Base-by-base conservation (phyloP, 2,113 vertebrate genomes). In the Setophaga petechia region DNA sequence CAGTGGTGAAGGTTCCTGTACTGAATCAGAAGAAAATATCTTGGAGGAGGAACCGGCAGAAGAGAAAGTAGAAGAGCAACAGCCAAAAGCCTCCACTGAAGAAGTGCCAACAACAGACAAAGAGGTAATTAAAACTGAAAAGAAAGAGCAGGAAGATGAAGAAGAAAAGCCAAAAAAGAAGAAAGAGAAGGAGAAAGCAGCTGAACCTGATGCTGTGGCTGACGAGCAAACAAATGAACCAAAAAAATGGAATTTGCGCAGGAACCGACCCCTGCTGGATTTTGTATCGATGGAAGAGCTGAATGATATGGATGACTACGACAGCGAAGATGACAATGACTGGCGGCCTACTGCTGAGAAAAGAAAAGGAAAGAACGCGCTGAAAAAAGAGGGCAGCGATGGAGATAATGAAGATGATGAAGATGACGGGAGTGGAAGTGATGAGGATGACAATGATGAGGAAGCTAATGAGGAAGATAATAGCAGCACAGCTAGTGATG, bases 261-360 rank as follows among this genome's bases (percentile, higher is more conserved):
- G 99, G 87, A 99, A 99, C 92, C 98, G 99, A 4, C 99, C 99
- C 5, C 97, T 99, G 84, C 95, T 99, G 94, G 99, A 99, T 98
- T 99, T 99, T 85, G 99, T 99, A 9, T 99, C 99, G 1, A 99
- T 99, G 98, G 99, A 99, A 96, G 99, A 99, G 31, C 98, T 99
- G 78, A 99, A 99, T 69, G 99, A 99, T 72, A 99, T 99, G 98
- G 99, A 99, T 86, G 99, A 99, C 96, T 99, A 99, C 23, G 99
- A 99, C 59, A 99, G 99, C 18, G 99, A 99, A 92, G 99, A 99
- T 52, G 99, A 99, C 94, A 99, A 99, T 35, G 99, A 99, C 94
- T 99, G 99, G 99, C 98, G 99, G 37, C 99, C 99, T 16, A 97
- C 98, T 14, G 98, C 98, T 13, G 99, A 96, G 25, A 99, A 99